phyloP scores from a whole-genome alignment of 2,797 vertebrate species.

The Harpagifer antarcticus region DNA sequence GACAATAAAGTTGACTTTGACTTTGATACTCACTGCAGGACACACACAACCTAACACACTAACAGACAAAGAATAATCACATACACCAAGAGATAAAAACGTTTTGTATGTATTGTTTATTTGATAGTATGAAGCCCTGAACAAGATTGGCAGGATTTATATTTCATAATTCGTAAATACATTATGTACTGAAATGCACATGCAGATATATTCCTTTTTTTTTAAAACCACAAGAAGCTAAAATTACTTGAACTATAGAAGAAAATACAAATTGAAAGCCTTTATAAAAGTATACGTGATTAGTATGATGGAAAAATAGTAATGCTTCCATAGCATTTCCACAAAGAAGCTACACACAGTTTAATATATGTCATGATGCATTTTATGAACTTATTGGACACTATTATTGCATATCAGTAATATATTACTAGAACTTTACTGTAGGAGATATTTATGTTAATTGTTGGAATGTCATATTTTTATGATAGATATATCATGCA shows the following conservation, averaged over 20 bases:
- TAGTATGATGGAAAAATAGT: too few relatives aligned
- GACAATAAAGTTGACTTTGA: too few relatives aligned
- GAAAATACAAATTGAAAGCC: too few relatives aligned
- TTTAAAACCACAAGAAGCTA: too few relatives aligned
- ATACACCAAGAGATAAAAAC: too few relatives aligned
- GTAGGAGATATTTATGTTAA: too few relatives aligned
- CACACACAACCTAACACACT: background rate
- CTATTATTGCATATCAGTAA: background rate
- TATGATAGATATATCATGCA: too few relatives aligned
- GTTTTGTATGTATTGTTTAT: background rate
- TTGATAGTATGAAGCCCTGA: background rate
- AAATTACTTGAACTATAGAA: too few relatives aligned
- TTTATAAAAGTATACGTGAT: too few relatives aligned
- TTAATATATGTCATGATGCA: background rate
- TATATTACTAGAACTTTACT: background rate
- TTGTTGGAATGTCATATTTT: too few relatives aligned
- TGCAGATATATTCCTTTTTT: too few relatives aligned
- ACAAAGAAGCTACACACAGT: background rate
- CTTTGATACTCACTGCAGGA: too few relatives aligned
- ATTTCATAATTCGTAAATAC: background rate
- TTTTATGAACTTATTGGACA: background rate
- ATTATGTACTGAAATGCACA: background rate
- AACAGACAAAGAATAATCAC: background rate
- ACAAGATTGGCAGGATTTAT: background rate
- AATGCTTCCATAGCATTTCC: background rate